These are phyloP conservation scores for Eurystomus gularis DNA, from an alignment of 2,113 vertebrate genomes.

Conservation along the genomic window DNA sequence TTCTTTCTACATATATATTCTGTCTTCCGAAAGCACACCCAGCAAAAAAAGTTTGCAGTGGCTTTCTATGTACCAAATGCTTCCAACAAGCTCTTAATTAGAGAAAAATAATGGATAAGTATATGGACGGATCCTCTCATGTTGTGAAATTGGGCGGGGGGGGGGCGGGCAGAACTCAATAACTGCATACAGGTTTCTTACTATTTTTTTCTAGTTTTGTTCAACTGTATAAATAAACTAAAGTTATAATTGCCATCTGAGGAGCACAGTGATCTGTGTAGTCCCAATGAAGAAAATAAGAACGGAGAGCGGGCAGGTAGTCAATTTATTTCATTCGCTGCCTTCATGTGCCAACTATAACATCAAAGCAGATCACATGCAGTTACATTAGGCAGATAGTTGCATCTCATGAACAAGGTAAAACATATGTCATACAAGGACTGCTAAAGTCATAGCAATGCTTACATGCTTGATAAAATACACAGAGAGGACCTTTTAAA, in stretches of 20 bases:
- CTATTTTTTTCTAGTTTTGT: neutral
- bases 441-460: neutral
- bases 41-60: neutral
- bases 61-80: neutral
- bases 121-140: neutral
- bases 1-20: neutral
- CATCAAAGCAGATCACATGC: neutral
- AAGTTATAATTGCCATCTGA: neutral
- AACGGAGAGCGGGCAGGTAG: neutral
- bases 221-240: neutral
- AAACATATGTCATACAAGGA: neutral
- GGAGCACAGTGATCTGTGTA: neutral
- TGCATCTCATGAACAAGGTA: neutral
- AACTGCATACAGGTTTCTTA: neutral
- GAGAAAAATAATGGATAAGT: neutral
- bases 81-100: neutral
- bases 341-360: neutral
- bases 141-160: neutral
- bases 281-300: neutral
- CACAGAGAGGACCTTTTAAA: neutral
- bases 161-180: neutral
- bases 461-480: neutral
- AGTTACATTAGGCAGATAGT: neutral
- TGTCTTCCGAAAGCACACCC: neutral
- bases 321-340: neutral